Evolutionary conservation across 2,797 vertebrate genomes (phyloP), one percentile per base, ranked within the genome.

Genomic region (Sternotherus odoratus): DNA sequence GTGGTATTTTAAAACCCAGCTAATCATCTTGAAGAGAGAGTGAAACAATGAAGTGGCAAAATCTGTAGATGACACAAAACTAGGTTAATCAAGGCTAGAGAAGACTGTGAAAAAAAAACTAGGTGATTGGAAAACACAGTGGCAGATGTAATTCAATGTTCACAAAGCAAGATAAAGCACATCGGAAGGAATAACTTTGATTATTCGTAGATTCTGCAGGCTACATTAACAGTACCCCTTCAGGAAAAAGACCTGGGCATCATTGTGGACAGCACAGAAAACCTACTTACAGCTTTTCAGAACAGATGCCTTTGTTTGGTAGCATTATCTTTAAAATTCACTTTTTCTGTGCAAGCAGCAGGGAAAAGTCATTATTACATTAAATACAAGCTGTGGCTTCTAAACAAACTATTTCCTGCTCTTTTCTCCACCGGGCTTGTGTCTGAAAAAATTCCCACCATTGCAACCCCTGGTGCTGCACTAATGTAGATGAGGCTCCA

Each of bases 231-330:
- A 79, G 50, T 56, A 77, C 4, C 36, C 33, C 74, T 54, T 81
- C 87, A 75, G 86, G 87, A 86, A 83, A 81, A 39, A 86, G 54
- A 79, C 15, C 3, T 1, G 2, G 36, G 21, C 39, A 26, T 85
- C 89, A 74, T 81, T 86, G 79, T 87, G 83, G 5, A 4, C 43
- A 23, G n/a, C 19, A 57, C 51, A 78, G 9, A 85, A 28, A 69
- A 79, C 33, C 30, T 39, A 30, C 74, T 79, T 28, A 21, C 57
- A 81, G 69, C 72, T 96, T 90, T 72, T 54, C 21, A 87, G 75
- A 95, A 90, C 39, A 87, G 66, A 88, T 75, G 77, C 17, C 19
- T 91, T 85, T 87, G 82, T 79, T 96, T 90, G 84, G 53, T 6
- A 88, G 50, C 24, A 56, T 8, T 24, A 36, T 39, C 36, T 69